Evolutionary conservation across 2,888 invertebrate genomes (phyloP).

Genomic region (Trilocha varians): DNA sequence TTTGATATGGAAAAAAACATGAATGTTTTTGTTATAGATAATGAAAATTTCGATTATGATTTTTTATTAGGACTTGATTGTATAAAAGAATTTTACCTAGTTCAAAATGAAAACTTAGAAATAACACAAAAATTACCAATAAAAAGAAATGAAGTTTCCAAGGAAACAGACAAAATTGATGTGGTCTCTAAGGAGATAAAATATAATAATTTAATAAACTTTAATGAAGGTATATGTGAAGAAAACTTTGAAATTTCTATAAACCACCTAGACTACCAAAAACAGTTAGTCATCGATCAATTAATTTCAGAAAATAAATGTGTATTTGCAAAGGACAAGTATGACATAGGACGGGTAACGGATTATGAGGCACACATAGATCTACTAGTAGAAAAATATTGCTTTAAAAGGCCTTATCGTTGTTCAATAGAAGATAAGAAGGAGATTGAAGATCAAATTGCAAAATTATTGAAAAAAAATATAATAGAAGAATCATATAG

Average conservation of each 20-base stretch:
- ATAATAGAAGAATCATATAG: constrained; percentile 11
- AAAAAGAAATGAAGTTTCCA: constrained; percentile 2
- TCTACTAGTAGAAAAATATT: constrained; percentile 4
- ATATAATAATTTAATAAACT: constrained; percentile 9
- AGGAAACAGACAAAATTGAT: constrained; percentile 1
- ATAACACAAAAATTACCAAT: constrained; percentile 9
- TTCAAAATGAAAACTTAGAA: no score
- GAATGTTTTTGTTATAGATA: no score
- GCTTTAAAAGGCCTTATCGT: constrained; percentile 1
- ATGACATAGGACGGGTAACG: constrained; percentile 6
- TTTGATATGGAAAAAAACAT: no score
- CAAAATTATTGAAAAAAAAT: constrained; percentile 11
- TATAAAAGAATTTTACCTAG: no score
- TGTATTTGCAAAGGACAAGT: not conserved
- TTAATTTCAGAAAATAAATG: constrained; percentile 6
- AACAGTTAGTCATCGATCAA: constrained; percentile 10
- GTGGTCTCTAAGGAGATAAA: constrained; percentile 1
- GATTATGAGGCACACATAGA: constrained; percentile 8
- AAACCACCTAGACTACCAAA: constrained; percentile 9
- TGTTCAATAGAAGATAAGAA: constrained; percentile 6
- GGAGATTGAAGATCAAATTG: constrained; percentile 13
- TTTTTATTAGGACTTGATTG: no score
- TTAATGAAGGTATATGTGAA: constrained; percentile 13
- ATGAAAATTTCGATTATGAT: no score
- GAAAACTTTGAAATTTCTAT: constrained; percentile 10